phyloP scores from a whole-genome alignment of 2,113 vertebrate genomes.

The Chrysemys picta region DNA sequence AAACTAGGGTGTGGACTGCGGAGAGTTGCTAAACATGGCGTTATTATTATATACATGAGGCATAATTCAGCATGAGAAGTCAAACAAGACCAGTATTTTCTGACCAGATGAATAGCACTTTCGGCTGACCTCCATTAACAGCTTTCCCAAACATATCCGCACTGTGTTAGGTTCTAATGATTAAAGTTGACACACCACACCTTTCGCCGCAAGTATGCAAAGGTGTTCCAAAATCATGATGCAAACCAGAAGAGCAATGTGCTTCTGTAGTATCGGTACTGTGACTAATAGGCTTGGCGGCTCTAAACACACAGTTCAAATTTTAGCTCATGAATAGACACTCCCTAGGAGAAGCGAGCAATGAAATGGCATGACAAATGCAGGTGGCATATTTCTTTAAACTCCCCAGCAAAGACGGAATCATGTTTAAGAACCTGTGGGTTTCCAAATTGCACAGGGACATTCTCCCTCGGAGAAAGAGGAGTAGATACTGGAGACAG shows the following conservation, averaged over 20 bases:
- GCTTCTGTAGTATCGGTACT: background rate
- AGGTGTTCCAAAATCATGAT: background rate
- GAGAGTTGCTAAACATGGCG: background rate
- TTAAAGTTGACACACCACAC: background rate
- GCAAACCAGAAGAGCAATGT: background rate
- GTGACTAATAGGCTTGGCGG: slow-evolving; percentile 32
- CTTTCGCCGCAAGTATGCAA: background rate
- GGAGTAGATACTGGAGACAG: background rate
- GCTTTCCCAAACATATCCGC: background rate
- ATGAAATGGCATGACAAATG: background rate
- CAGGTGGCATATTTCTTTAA: background rate
- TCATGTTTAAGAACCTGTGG: background rate
- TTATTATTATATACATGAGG: background rate
- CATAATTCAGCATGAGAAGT: background rate
- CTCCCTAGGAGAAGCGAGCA: background rate
- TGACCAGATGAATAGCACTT: background rate
- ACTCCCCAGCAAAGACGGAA: background rate
- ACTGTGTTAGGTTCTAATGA: background rate
- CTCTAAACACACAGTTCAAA: background rate
- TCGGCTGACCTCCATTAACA: background rate
- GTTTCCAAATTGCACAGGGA: slow-evolving; percentile 3
- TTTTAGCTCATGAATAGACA: slow-evolving; percentile 8
- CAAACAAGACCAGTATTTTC: background rate
- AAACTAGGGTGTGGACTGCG: background rate
- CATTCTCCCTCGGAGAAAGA: fast-evolving